These are phyloP conservation scores for Limnodromus scolopaceus DNA, from an alignment of 2,797 vertebrate genomes.

Conservation along the genomic window DNA sequence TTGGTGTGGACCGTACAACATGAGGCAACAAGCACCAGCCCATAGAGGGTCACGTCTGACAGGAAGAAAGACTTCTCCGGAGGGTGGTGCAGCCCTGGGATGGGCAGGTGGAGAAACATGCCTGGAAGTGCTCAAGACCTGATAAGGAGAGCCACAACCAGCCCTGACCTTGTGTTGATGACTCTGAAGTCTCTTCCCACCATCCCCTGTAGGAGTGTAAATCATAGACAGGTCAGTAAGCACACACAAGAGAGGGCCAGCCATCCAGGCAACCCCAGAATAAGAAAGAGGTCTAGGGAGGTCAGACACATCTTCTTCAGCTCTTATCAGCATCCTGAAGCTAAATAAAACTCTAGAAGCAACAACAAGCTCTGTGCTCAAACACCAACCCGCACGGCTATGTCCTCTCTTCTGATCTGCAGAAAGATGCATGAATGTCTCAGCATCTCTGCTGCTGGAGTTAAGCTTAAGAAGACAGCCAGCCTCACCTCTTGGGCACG, in stretches of 20 bases:
- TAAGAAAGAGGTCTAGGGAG: neutral
- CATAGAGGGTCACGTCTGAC: accelerated
- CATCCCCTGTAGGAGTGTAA: neutral
- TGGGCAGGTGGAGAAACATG: neutral
- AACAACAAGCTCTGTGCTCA: neutral
- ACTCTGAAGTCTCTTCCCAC: neutral
- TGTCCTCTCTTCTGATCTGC: neutral
- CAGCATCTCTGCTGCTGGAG: neutral
- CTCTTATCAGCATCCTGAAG: neutral
- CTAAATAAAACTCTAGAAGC: neutral
- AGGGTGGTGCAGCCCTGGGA: neutral
- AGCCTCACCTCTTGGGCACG: too few relatives aligned
- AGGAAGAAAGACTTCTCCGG: neutral
- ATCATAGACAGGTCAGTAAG: neutral
- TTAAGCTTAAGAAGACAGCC: neutral
- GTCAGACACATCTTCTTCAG: neutral
- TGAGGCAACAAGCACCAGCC: neutral
- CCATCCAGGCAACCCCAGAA: neutral
- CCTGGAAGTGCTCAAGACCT: neutral
- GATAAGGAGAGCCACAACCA: neutral
- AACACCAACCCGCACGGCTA: neutral
- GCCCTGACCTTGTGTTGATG: neutral
- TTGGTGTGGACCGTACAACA: neutral
- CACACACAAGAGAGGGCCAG: neutral
- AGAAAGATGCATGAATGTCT: neutral